Base-by-base conservation (phyloP, 2,113 vertebrate genomes). In the Lampris incognitus region DNA sequence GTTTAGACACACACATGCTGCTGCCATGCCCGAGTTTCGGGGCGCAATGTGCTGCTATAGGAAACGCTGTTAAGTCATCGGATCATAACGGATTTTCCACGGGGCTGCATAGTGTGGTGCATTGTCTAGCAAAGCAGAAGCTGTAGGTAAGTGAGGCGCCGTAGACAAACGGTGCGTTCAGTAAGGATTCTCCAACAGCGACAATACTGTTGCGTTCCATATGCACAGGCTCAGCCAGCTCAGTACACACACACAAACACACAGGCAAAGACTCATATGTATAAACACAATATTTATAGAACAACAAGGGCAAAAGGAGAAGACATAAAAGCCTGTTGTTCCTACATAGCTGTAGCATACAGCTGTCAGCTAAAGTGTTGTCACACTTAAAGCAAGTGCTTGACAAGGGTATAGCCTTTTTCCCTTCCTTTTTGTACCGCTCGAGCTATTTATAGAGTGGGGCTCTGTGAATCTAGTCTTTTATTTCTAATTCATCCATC, bases 211-310 rank as follows among this genome's bases (percentile, higher is more conserved):
- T 69, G 84, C 56, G 77, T 63, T 48, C 54, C 59, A 63, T 52
- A 72, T 63, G n/a, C n/a, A 52, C 38, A 44, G 59, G 13, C 57
- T 13, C 11, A 39, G 56, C 52, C 39, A 42, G 57, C 38, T 9
- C 57, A 10, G 56, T 4, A 58, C 40, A 61, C 59, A 44, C 59
- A 61, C 58, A 41, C 58, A 42, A 38, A 60, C 81, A 70, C 72
- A 82, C 86, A 85, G 67, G 78, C 72, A 78, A 46, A 71, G 42
- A 63, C 81, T 79, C 68, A 71, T 24, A 78, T 56, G 84, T 75
- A 87, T 72, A 83, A 67, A 85, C 76, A 72, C 81, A 77, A 69
- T 92, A 93, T 93, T 93, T 90, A 90, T 92, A 92, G 90, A 91
- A 88, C 79, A 69, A 49, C 24, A 51, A 88, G 87, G 87, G 85